phyloP scores from a whole-genome alignment of 2,888 invertebrate genomes.

The Gymnosoma rotundatum region DNA sequence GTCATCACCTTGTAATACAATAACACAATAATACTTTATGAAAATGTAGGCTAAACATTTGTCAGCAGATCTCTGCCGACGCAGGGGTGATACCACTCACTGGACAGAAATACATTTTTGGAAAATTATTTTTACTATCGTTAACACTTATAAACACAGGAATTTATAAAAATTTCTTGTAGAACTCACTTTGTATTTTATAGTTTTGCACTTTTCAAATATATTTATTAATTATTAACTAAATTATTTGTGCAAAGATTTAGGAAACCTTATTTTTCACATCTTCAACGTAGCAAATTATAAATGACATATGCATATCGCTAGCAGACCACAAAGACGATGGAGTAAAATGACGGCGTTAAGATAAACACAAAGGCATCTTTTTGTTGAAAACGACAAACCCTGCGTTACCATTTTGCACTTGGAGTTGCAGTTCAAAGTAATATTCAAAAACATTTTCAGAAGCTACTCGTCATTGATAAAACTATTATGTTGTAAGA shows the following conservation, averaged over 20 bases:
- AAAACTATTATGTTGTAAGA: no score
- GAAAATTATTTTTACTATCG: not conserved
- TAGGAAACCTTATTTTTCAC: slow-evolving; percentile 67
- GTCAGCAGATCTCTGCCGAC: slow-evolving; percentile 38
- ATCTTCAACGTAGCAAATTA: slow-evolving; percentile 60
- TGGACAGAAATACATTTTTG: slow-evolving; percentile 15
- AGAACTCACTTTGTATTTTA: slow-evolving; percentile 57
- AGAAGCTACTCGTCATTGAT: no score
- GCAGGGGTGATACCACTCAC: slow-evolving; percentile 58
- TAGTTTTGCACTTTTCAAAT: slow-evolving; percentile 23
- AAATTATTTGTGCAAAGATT: slow-evolving; percentile 59
- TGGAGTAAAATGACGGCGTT: slow-evolving; percentile 1
- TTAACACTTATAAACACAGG: not conserved
- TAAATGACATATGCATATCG: slow-evolving; percentile 43
- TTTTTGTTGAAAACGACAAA: no score
- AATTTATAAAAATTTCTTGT: not conserved
- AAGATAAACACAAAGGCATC: not conserved
- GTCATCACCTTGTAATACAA: not conserved
- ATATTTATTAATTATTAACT: slow-evolving; percentile 40
- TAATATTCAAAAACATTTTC: no score
- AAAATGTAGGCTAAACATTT: slow-evolving; percentile 61
- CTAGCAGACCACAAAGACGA: slow-evolving; percentile 18
- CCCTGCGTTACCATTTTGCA: no score
- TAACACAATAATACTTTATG: slow-evolving; percentile 6
- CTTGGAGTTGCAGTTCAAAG: no score